Evolutionary conservation across 2,113 vertebrate genomes (phyloP).

Genomic region (Acinonyx jubatus): DNA sequence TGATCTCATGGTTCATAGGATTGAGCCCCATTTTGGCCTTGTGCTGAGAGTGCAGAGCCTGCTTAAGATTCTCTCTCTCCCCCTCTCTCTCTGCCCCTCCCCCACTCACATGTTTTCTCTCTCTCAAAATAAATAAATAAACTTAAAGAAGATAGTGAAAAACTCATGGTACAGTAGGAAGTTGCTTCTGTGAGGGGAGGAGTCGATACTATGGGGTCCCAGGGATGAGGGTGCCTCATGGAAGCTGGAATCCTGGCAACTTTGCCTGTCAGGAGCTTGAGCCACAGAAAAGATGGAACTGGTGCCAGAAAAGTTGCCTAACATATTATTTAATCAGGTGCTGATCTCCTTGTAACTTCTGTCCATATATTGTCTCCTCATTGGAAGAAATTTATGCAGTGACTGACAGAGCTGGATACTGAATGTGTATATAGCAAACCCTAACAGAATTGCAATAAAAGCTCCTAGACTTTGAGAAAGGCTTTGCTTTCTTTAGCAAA

Average conservation of each 20-base stretch:
- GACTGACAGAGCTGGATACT: neutral
- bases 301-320: neutral
- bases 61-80: too few species aligned
- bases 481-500: neutral
- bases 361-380: neutral
- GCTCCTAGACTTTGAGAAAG: neutral
- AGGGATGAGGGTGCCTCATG: neutral
- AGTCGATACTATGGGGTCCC: neutral
- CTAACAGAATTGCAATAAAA: neutral
- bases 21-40: too few species aligned
- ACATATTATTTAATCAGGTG: slow-evolving; percentile 11
- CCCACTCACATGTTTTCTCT: too few species aligned
- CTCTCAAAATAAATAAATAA: too few species aligned
- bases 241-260: neutral
- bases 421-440: slow-evolving; percentile 7
- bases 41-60: too few species aligned
- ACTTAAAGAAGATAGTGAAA: neutral
- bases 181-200: neutral
- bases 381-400: slow-evolving; percentile 19
- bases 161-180: neutral
- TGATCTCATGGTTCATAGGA: too few species aligned
- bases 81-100: too few species aligned
- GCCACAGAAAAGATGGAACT: neutral
- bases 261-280: neutral
- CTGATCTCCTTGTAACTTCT: neutral